Evolutionary conservation across 2,888 invertebrate genomes (phyloP).

Genomic region (Brachyptera risi): DNA sequence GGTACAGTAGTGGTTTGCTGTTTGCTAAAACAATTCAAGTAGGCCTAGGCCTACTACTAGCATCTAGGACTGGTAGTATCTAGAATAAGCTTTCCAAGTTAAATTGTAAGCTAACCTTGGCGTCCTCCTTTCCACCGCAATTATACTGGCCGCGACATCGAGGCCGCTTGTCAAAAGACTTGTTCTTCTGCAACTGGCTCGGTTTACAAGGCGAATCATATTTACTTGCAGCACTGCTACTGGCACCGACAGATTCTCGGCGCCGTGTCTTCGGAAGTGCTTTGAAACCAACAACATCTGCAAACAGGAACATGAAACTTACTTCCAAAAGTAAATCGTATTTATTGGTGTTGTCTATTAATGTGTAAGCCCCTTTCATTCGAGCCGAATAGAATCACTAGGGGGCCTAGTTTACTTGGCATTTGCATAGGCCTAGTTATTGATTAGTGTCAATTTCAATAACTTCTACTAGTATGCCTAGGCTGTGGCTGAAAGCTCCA

Average conservation of each 20-base stretch:
- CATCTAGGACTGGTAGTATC: too few species aligned
- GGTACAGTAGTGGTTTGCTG: too few species aligned
- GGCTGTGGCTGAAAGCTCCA: too few species aligned
- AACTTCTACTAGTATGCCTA: too few species aligned
- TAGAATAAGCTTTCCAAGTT: background rate
- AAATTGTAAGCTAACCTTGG: conserved; percentile 50
- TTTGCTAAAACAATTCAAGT: too few species aligned
- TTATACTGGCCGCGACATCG: conserved; percentile 60
- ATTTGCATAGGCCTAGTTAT: too few species aligned
- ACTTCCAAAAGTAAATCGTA: background rate
- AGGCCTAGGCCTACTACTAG: too few species aligned
- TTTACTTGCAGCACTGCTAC: conserved; percentile 47
- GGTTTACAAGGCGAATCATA: conserved; percentile 68
- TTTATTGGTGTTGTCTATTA: too few species aligned
- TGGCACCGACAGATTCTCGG: conserved; percentile 55
- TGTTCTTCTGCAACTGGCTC: conserved; percentile 60
- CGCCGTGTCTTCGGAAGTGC: conserved; percentile 61
- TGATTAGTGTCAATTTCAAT: too few species aligned
- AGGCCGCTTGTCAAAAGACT: conserved; percentile 67
- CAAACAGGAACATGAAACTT: conserved; percentile 24
- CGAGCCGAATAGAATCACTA: too few species aligned
- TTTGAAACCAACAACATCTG: conserved; percentile 52
- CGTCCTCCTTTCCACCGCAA: conserved; percentile 64
- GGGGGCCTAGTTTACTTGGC: too few species aligned
- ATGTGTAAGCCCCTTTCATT: too few species aligned